Conservation (phyloP, 2,113 vertebrate genomes). For the Empidonax alnorum region DNA sequence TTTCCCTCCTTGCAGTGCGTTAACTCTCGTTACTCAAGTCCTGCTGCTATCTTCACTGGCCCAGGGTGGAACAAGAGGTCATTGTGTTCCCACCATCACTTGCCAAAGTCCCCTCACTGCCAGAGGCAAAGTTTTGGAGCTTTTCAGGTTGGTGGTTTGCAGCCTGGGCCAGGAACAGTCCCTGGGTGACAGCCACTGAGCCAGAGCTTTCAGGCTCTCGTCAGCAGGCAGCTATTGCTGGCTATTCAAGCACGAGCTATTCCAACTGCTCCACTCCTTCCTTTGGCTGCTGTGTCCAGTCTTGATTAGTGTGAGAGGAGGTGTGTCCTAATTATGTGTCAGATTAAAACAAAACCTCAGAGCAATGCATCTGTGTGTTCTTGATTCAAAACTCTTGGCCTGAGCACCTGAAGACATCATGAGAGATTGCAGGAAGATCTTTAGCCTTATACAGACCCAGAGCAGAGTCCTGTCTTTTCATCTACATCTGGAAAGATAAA, state of each 20-base stretch:
- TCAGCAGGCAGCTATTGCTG: background rate
- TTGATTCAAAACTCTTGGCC: background rate
- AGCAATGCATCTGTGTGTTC: background rate
- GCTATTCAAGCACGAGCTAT: background rate
- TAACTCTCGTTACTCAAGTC: background rate
- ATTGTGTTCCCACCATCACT: conserved; percentile 11
- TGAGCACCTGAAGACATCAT: background rate
- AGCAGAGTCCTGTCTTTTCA: background rate
- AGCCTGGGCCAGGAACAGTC: background rate
- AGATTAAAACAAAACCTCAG: background rate
- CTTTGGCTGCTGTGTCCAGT: background rate
- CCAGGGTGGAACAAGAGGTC: background rate
- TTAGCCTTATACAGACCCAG: background rate
- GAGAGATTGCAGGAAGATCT: background rate
- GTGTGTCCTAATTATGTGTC: background rate
- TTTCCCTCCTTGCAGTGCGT: background rate
- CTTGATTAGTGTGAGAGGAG: background rate
- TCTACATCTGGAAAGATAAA: background rate
- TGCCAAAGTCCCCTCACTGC: conserved; percentile 23
- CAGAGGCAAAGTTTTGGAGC: background rate
- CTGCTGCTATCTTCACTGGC: background rate
- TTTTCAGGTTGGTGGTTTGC: conserved; percentile 23
- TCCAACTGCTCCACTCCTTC: background rate
- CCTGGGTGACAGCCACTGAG: background rate
- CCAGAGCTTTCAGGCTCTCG: background rate